Base-by-base conservation (phyloP, 2,888 invertebrate species). In the Oligia latruncula region DNA sequence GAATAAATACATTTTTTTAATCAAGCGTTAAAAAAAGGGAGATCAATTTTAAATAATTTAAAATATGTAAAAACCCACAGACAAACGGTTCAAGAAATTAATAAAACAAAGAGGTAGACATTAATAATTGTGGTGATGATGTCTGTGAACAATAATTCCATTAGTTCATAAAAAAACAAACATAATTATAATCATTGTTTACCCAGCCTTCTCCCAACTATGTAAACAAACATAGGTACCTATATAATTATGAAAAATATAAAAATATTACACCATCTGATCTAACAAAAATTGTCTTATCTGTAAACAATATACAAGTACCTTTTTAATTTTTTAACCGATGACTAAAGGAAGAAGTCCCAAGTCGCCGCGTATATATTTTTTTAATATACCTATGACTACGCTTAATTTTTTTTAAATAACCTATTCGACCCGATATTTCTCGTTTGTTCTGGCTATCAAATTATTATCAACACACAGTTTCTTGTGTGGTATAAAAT, bases 401-500 rank as follows among this genome's bases (percentile, higher is more conserved):
- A 60, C 0, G n/a, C 29, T 35, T 35, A 58, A 35, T 11, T 35
- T 20, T 17, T 6, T 43, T 35, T 23, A 6, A 46, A 49, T 52
- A 64, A 80, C 40, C 13, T 62, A 52, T 35, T n/a, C 29, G 15
- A 46, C 11, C 35, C 40, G 80, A 64, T 8, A 62, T 29, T 60
- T 83, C 71, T 78, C 52, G 46, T 52, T n/a, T n/a, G 46, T 68
- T 78, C 64, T 82, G 49, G 13, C 43, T 40, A 52, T 46, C 40
- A 73, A 66, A 60, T 40, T 58, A 71, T 71, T n/a, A 23, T n/a
- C 65, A 64, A 77, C 67, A 49, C 43, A 64, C 66, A 52, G 74
- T 73, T 62, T 80, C 70, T 70, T 40, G 40, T 67, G 78, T 68
- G 23, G 75, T 66, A 83, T 78, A 77, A 80, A 82, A 82, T 83